Percentiles rank a stretch among this genome's conserved stretches.
Conservation (phyloP, 2,797 vertebrate species). For the Emys orbicularis region DNA sequence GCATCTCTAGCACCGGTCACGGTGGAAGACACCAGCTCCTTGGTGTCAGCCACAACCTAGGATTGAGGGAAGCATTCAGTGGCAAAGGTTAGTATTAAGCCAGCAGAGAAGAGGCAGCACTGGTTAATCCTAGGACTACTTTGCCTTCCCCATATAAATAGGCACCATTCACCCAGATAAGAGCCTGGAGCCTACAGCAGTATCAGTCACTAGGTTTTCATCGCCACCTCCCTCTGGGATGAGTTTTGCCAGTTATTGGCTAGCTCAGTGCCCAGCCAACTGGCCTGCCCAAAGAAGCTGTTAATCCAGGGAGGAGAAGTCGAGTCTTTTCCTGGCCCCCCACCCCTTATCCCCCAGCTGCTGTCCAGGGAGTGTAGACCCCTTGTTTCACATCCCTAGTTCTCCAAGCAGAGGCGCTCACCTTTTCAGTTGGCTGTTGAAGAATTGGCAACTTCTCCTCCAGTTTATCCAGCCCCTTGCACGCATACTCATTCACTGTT, state of each 20-base stretch:
- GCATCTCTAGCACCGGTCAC: constrained; percentile 81
- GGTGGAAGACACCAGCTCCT: constrained; percentile 61
- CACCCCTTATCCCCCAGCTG: fast-evolving
- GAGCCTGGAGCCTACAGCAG: background rate
- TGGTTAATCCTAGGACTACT: background rate
- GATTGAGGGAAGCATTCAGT: background rate
- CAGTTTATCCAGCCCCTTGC: constrained; percentile 81
- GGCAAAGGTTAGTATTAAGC: background rate
- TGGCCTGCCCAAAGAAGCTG: background rate
- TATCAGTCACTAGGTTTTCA: background rate
- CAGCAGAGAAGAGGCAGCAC: too few relatives aligned
- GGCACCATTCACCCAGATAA: background rate
- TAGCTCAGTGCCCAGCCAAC: background rate
- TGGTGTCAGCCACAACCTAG: constrained; percentile 78
- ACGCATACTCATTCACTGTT: constrained; percentile 71
- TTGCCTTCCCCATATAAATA: background rate
- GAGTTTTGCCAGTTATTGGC: background rate
- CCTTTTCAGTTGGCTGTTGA: constrained; percentile 74
- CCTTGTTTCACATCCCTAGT: background rate
- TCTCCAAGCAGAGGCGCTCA: constrained; percentile 75
- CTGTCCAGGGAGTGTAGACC: background rate
- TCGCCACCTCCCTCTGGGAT: background rate
- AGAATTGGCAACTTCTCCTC: constrained; percentile 76
- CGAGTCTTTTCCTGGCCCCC: too few relatives aligned
- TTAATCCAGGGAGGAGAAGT: background rate